Evolutionary conservation across 2,113 vertebrate species (phyloP).

Genomic region (Cyanocitta stelleri): DNA sequence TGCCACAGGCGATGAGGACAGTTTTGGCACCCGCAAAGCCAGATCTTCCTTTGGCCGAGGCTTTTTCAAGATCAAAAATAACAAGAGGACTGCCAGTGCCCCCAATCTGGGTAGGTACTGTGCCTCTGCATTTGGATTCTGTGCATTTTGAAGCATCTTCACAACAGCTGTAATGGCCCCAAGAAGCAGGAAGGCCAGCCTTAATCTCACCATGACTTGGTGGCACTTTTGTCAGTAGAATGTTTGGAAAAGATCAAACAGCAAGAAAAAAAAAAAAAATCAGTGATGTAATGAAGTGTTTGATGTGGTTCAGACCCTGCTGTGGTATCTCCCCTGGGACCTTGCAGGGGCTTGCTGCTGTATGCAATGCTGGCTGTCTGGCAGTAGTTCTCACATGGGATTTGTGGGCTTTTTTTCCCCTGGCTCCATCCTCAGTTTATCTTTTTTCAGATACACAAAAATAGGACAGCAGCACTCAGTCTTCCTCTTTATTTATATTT

Average conservation of each 20-base stretch:
- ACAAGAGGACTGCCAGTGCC: constrained; percentile 85
- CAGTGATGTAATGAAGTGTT: not conserved
- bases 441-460: not conserved
- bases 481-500: not conserved
- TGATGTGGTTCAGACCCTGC: not conserved
- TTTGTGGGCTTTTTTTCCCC: not conserved
- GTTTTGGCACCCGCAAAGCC: constrained; percentile 87
- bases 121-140: not conserved
- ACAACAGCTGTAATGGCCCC: not conserved
- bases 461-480: not conserved
- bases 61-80: constrained; percentile 92
- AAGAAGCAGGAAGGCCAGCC: not conserved
- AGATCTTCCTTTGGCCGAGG: constrained; percentile 93
- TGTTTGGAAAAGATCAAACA: not conserved
- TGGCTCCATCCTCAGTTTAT: not conserved
- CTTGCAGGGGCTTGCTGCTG: not conserved
- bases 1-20: constrained; percentile 72
- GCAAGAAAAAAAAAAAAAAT: not conserved
- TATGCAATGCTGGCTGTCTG: not conserved
- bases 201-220: not conserved
- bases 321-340: not conserved
- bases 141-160: not conserved
- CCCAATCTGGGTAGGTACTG: constrained; percentile 86
- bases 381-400: not conserved
- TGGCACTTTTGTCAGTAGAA: not conserved